These are phyloP conservation scores for Spodoptera picta DNA, from an alignment of 2,888 invertebrate species.

Conservation along the genomic window DNA sequence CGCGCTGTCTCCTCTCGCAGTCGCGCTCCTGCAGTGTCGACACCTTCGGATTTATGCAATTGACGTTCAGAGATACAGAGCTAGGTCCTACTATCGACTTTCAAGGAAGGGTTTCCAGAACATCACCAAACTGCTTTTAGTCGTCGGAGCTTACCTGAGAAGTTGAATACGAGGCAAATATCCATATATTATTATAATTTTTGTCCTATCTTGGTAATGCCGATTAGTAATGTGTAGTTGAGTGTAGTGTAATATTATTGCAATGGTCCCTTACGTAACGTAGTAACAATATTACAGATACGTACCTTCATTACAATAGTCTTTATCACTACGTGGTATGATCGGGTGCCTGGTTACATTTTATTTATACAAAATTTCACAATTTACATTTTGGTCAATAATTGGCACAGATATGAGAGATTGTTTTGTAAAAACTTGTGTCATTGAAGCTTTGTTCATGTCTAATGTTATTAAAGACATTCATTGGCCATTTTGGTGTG, in stretches of 20 bases:
- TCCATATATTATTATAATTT: constrained; percentile 15
- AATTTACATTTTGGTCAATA: constrained; percentile 16
- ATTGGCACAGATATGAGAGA: constrained; percentile 11
- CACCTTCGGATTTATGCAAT: constrained; percentile 45
- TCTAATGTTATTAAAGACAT: constrained; percentile 40
- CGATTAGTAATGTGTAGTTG: constrained; percentile 30
- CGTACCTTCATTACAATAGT: constrained; percentile 37
- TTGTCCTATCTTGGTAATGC: constrained; percentile 13
- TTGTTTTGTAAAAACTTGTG: constrained; percentile 26
- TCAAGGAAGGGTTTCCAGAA: constrained; percentile 19
- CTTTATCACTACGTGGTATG: constrained; percentile 36
- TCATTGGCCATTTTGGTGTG: constrained; percentile 21
- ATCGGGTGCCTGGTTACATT: constrained; percentile 22
- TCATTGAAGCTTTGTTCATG: constrained; percentile 39
- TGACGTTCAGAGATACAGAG: constrained; percentile 49
- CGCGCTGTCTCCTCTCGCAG: constrained; percentile 50
- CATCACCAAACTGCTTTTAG: constrained; percentile 16
- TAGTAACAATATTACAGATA: constrained; percentile 39
- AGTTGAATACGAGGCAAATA: constrained; percentile 34
- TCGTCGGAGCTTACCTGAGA: constrained; percentile 24
- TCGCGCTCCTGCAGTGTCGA: constrained; percentile 12
- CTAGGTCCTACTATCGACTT: constrained; percentile 12
- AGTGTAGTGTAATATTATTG: constrained; percentile 44
- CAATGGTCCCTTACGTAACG: constrained; percentile 47
- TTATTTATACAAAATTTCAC: constrained; percentile 11